Evolutionary conservation across 2,113 vertebrate genomes (phyloP).

Genomic region (Tauraco erythrolophus): DNA sequence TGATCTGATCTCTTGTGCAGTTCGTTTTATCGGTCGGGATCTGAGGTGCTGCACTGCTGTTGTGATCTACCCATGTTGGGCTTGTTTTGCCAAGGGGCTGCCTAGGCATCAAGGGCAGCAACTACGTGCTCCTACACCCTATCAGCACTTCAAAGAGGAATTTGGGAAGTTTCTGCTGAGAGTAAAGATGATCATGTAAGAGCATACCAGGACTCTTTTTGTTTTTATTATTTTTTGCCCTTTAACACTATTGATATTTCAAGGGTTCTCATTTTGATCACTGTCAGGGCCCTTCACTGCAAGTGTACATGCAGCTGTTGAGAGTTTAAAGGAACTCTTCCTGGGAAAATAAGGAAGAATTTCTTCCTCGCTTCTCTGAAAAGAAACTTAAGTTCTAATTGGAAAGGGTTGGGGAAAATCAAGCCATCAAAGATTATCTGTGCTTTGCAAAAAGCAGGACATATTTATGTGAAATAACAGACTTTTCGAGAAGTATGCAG

Average conservation of each 20-base stretch:
- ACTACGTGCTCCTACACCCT: accelerated
- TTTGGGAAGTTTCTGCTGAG: neutral
- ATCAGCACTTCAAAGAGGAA: neutral
- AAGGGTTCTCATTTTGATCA: neutral
- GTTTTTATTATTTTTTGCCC: neutral
- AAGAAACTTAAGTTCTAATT: neutral
- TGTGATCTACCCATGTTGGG: accelerated
- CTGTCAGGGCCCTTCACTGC: neutral
- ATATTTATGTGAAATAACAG: neutral
- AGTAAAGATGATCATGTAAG: no score
- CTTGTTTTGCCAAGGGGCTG: neutral
- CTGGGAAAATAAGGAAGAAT: neutral
- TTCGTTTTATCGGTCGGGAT: accelerated
- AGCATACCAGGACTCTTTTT: neutral
- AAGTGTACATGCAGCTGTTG: accelerated
- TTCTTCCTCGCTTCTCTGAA: neutral
- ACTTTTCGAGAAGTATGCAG: neutral
- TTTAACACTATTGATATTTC: accelerated
- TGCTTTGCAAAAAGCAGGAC: neutral
- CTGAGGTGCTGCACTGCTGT: neutral
- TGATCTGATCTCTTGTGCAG: no score
- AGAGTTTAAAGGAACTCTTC: neutral
- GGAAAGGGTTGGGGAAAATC: neutral
- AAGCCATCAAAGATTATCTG: no score
- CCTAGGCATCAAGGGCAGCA: neutral